Evolutionary conservation across 1,140 invertebrate genomes (phyloP).

Genomic region (Sesamia nonagrioides): DNA sequence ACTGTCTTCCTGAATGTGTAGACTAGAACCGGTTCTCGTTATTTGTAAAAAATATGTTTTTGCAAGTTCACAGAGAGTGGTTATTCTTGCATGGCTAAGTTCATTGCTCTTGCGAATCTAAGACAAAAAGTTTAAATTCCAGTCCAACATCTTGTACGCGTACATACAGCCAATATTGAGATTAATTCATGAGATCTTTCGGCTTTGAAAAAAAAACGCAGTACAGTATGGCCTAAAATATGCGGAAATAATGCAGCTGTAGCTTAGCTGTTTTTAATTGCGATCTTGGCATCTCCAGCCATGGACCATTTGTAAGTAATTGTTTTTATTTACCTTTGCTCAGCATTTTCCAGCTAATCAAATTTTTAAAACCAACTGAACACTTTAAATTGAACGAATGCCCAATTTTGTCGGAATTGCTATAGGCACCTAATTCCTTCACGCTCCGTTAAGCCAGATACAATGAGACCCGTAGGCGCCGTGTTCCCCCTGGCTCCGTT

Average conservation of each 20-base stretch:
- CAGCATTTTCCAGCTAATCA: not conserved
- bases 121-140: not conserved
- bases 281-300: too few relatives aligned
- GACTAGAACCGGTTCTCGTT: constrained; percentile 1
- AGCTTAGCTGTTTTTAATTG: too few relatives aligned
- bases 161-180: not conserved
- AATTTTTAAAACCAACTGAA: not conserved
- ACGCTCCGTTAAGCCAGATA: constrained; percentile 39
- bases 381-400: constrained; percentile 21
- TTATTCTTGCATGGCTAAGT: not conserved
- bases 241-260: too few relatives aligned
- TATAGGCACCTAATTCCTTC: constrained; percentile 31
- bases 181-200: not conserved
- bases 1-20: not conserved
- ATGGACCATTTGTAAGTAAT: too few relatives aligned
- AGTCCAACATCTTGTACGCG: not conserved
- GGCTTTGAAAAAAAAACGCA: too few relatives aligned
- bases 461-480: constrained; percentile 48
- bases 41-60: not conserved
- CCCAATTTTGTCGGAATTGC: constrained; percentile 9
- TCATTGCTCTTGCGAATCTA: not conserved
- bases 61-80: not conserved
- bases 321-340: not conserved
- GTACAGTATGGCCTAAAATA: too few relatives aligned
- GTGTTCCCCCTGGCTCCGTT: constrained; percentile 42